Evolutionary conservation across 2,113 vertebrate genomes (phyloP).

Genomic region (Oncorhynchus masou): DNA sequence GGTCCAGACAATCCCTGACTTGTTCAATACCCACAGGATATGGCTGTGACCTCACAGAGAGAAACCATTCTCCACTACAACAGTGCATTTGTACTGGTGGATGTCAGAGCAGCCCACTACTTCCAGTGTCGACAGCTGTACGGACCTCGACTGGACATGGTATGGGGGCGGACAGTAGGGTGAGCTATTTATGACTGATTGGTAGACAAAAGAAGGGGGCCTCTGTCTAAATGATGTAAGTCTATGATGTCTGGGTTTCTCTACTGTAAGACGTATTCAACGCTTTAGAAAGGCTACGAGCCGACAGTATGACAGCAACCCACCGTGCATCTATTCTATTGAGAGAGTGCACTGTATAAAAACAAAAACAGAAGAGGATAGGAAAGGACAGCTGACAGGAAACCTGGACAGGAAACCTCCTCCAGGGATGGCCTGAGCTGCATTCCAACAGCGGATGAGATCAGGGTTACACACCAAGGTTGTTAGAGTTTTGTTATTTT

Average conservation of each 20-base stretch:
- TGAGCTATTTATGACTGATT: not conserved
- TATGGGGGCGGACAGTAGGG: not conserved
- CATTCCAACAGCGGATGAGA: not conserved
- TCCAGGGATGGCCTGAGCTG: not conserved
- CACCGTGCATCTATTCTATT: not conserved
- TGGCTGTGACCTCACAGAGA: constrained; percentile 54
- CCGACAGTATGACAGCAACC: no score
- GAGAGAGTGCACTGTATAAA: no score
- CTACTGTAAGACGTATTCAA: no score
- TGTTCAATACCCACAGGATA: constrained; percentile 52
- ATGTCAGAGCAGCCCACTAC: constrained; percentile 52
- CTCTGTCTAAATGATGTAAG: no score
- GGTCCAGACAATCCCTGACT: constrained; percentile 49
- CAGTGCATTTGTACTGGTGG: constrained; percentile 49
- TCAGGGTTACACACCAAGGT: not conserved
- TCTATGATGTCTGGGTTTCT: no score
- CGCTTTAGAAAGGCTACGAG: no score
- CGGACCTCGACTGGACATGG: not conserved
- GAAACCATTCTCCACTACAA: constrained; percentile 45
- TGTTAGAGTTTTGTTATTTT: no score
- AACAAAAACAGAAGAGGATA: not conserved
- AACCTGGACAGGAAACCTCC: not conserved
- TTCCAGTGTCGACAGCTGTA: not conserved
- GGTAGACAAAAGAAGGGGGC: no score
- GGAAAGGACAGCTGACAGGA: not conserved